Evolutionary conservation across 2,797 vertebrate genomes (phyloP).

Genomic region (Enteromius anoplus): DNA sequence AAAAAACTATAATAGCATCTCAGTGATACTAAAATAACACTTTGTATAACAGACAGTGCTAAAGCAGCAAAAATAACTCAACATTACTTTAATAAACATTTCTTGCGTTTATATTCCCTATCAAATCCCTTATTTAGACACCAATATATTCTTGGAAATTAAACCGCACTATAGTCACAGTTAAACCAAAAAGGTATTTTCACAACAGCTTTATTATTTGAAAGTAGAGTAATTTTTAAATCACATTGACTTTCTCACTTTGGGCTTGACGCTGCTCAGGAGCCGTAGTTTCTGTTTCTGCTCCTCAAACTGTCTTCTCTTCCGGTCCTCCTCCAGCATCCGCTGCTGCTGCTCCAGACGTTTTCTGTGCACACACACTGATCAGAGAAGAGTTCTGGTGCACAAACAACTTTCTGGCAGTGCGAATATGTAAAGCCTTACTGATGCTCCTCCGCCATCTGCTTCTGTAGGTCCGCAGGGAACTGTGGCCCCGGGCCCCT

Average conservation of each 20-base stretch:
- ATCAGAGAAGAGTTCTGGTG: not conserved
- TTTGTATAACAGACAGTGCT: not conserved
- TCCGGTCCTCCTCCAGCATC: slow-evolving; percentile 95
- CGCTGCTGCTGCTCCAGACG: slow-evolving; percentile 96
- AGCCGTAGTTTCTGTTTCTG: slow-evolving; percentile 98
- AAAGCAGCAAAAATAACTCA: not conserved
- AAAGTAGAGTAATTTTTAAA: not conserved
- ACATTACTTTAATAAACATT: not conserved
- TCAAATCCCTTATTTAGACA: not conserved
- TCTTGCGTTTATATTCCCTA: not conserved
- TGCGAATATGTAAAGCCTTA: slow-evolving; percentile 72
- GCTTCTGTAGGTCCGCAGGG: slow-evolving; percentile 92
- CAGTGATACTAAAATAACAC: not conserved
- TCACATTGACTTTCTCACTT: slow-evolving; percentile 75
- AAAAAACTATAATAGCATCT: not conserved
- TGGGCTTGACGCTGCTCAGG: slow-evolving; percentile 96
- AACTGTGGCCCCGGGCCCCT: slow-evolving; percentile 87
- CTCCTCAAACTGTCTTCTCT: slow-evolving; percentile 97
- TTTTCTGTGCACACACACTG: slow-evolving; percentile 77
- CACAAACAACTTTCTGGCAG: not conserved
- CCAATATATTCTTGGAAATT: not conserved
- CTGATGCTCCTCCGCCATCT: slow-evolving; percentile 98
- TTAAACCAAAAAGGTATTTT: not conserved
- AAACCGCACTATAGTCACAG: not conserved
- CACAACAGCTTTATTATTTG: not conserved